Conservation (phyloP, 2,797 vertebrate genomes). For the Sebastolobus alascanus region DNA sequence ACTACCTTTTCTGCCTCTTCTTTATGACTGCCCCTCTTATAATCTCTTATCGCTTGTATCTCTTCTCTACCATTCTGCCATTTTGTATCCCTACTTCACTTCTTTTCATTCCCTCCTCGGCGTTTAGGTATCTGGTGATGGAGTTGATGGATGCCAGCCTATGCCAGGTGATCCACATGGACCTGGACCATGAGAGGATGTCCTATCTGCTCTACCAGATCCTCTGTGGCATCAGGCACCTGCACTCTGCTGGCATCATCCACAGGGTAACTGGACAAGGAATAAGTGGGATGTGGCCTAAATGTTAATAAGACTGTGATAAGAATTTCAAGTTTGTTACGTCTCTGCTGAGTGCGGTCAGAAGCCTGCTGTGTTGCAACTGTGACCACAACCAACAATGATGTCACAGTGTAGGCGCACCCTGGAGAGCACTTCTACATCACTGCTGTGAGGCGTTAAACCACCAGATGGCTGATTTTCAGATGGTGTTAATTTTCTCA, state of each 20-base stretch:
- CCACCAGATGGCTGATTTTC: neutral
- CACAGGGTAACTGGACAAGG: slow-evolving; percentile 89
- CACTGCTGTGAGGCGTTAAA: neutral
- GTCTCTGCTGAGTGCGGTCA: neutral
- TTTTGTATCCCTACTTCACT: neutral
- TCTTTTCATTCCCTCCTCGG: neutral
- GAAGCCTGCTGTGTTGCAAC: neutral
- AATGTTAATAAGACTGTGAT: neutral
- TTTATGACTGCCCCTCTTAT: neutral
- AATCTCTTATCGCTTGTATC: neutral
- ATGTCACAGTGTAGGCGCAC: neutral
- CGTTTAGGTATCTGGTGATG: slow-evolving; percentile 94
- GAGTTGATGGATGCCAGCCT: slow-evolving; percentile 98
- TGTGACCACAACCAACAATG: neutral
- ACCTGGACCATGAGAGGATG: slow-evolving; percentile 98
- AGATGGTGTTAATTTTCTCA: neutral
- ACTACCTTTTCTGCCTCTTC: neutral
- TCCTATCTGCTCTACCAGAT: slow-evolving; percentile 99
- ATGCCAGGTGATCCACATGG: slow-evolving; percentile 99
- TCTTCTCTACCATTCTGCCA: neutral
- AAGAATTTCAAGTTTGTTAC: no score
- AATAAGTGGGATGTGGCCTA: neutral
- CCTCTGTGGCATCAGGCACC: slow-evolving; percentile 97
- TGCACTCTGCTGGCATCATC: slow-evolving; percentile 98
- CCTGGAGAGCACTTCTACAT: neutral